These are phyloP conservation scores for Lacerta agilis DNA, from an alignment of 2,797 vertebrate species.

Conservation along the genomic window DNA sequence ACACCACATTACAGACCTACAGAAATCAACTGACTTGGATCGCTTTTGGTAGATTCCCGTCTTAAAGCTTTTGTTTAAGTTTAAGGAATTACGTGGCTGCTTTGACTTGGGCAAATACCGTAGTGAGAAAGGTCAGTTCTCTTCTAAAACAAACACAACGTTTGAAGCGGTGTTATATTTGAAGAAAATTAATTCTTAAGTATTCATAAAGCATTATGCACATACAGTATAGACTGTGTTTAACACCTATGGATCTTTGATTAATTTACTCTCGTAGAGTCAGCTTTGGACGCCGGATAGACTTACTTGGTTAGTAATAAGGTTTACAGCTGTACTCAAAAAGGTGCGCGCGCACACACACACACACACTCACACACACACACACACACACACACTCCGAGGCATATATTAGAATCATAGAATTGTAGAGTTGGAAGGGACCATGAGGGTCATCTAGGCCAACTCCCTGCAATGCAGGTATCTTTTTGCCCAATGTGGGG, in stretches of 20 bases:
- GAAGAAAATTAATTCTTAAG: conserved; percentile 73
- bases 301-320: conserved; percentile 62
- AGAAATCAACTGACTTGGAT: background rate
- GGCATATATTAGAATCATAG: background rate
- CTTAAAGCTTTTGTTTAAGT: conserved; percentile 41
- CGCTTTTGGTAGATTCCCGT: conserved; percentile 20
- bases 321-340: conserved; percentile 64
- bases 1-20: too few species aligned
- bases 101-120: conserved; percentile 46
- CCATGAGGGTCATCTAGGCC: too few species aligned
- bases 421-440: too few species aligned
- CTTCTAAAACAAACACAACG: conserved; percentile 67
- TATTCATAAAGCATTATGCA: conserved; percentile 73
- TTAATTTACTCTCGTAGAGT: conserved; percentile 60
- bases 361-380: background rate
- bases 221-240: conserved; percentile 68
- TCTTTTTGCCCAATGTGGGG: too few species aligned
- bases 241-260: conserved; percentile 69
- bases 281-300: conserved; percentile 71
- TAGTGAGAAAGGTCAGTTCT: conserved; percentile 41
- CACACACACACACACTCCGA: conserved; percentile 1
- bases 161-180: conserved; percentile 73
- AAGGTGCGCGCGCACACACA: conserved; percentile 23
- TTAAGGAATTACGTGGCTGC: conserved; percentile 47
- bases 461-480: too few species aligned